Base-by-base conservation (phyloP, 2,797 vertebrate species). In the Peromyscus nudipes region DNA sequence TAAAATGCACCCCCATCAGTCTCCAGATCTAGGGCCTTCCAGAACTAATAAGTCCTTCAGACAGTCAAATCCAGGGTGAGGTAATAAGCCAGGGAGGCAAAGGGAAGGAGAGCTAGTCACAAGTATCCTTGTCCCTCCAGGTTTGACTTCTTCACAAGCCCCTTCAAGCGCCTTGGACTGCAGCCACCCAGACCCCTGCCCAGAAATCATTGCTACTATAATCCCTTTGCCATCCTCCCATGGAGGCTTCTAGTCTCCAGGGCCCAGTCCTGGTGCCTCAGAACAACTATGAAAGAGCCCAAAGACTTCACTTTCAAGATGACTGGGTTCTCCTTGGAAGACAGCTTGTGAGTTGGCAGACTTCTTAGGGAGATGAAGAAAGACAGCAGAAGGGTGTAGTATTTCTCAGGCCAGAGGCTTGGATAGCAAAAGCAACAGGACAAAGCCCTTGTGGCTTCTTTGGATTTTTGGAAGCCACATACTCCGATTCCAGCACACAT, bases 301-400 rank as follows among this genome's bases (percentile, higher is more conserved):
- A 89, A 52, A 93, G 49, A 94, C 80, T 34, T 92, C 73, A 69
- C 80, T 96, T 94, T 91, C 82, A 89, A 88, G 46, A 97, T 57
- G 31, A 83, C 55, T 49, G 71, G 9, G 14, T 46, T 91, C 71
- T 31, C 79, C 60, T 86, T 87, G 46, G 60, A 89, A 97, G 88
- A 80, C 1, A 77, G 27, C 77, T 31, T 84, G 71, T 46, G 64
- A 89, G 55, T 17, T 73, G 57, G 71, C 65, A 46, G 79, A 75
- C 49, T 79, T 40, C 76, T 4, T 0, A 17, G 19, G 34, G n/a
- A 92, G 52, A 25, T 91, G 10, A 92, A 65, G 82, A 91, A 86
- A 71, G 85, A 86, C 89, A 83, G 37, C 82, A 95, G 92, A 91
- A 91, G 64, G 23, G 14, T 82, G 65, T 83, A 80, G 19, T 77